Evolutionary conservation across 2,888 invertebrate genomes (phyloP).

Genomic region (Drosophila algonquin): DNA sequence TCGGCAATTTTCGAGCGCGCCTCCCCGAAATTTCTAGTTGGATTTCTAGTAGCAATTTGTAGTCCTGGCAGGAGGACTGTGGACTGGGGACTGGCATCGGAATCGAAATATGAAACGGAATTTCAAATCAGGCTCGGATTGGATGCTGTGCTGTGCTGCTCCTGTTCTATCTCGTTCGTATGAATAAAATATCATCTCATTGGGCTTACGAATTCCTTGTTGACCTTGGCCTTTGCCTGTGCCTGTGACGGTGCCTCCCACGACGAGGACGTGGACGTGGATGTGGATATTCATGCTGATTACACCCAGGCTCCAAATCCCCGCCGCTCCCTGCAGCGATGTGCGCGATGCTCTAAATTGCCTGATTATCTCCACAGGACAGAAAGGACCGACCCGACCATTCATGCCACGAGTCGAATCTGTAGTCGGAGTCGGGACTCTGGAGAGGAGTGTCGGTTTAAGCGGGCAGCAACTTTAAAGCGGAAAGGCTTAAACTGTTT

Average conservation of each 20-base stretch:
- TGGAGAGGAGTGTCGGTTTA: not conserved
- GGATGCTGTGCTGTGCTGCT: not conserved
- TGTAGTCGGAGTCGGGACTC: no score
- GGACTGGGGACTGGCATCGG: not conserved
- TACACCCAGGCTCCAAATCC: constrained; percentile 46
- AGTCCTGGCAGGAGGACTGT: not conserved
- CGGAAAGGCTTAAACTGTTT: not conserved
- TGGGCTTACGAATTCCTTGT: constrained; percentile 59
- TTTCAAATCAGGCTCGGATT: constrained; percentile 17
- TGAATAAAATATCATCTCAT: constrained; percentile 68
- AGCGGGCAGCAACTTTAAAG: constrained; percentile 20
- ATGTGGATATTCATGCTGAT: constrained; percentile 53
- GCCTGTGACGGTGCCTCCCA: constrained; percentile 35
- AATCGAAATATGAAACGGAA: constrained; percentile 47
- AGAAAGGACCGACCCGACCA: constrained; percentile 1
- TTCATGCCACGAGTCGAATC: constrained; percentile 10
- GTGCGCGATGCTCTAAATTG: constrained; percentile 50
- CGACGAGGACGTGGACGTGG: constrained; percentile 1
- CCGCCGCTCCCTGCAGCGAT: constrained; percentile 10
- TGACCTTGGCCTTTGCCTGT: constrained; percentile 61
- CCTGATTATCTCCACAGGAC: constrained; percentile 50
- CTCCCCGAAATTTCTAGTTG: not conserved
- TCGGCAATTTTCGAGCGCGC: constrained; percentile 21
- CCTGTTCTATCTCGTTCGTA: constrained; percentile 15
- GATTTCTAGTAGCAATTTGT: constrained; percentile 17